phyloP scores from a whole-genome alignment of 2,113 vertebrate genomes.

The Ochotona princeps region DNA sequence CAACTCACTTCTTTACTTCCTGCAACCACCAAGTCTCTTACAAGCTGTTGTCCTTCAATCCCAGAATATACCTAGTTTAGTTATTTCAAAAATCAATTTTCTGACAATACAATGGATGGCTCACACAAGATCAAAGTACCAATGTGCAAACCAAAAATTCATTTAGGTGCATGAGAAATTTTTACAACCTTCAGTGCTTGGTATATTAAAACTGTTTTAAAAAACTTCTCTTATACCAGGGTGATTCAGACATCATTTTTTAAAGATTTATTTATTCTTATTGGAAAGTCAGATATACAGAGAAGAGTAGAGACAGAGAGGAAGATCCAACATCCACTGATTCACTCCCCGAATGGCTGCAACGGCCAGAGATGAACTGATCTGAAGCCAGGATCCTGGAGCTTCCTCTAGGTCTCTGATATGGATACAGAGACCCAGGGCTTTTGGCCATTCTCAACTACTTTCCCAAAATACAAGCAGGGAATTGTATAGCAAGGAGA shows the following conservation, averaged over 20 bases:
- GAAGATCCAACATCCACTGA: no score
- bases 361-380: no score
- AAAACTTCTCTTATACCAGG: neutral
- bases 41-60: neutral
- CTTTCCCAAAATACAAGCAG: no score
- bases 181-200: neutral
- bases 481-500: no score
- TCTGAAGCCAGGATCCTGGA: no score
- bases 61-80: rapidly evolving
- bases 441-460: no score
- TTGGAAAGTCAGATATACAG: no score
- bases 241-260: neutral
- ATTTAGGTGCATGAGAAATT: slow-evolving; percentile 14
- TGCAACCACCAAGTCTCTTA: neutral
- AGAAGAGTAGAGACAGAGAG: no score
- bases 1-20: rapidly evolving
- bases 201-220: slow-evolving; percentile 6
- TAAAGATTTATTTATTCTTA: no score
- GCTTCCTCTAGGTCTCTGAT: no score
- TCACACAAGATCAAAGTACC: neutral
- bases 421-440: no score
- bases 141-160: neutral
- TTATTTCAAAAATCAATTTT: neutral
- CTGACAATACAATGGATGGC: neutral
- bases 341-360: no score